Conservation (phyloP, 2,113 vertebrate genomes). For the Oncorhynchus keta region DNA sequence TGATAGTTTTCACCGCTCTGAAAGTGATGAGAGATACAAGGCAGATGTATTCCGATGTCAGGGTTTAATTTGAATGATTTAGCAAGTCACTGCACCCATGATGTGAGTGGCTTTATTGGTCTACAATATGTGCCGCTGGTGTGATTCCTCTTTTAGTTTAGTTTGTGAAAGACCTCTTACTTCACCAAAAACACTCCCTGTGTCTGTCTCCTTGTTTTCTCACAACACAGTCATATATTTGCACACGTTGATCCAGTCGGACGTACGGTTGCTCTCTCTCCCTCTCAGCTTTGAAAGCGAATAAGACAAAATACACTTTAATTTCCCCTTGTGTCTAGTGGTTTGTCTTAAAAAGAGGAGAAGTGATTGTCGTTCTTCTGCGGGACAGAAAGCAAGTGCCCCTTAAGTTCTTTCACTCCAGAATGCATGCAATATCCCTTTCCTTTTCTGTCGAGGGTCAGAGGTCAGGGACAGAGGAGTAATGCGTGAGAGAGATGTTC, state of each 20-base stretch:
- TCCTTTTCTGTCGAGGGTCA: conserved; percentile 34
- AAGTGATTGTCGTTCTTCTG: no score
- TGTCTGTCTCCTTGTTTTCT: conserved; percentile 20
- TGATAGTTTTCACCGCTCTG: conserved; percentile 9
- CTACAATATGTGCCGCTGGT: not conserved
- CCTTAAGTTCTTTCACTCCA: conserved; percentile 39
- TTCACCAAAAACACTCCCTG: conserved; percentile 19
- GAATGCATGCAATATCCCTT: conserved; percentile 61
- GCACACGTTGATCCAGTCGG: conserved; percentile 43
- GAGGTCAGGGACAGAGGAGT: conserved; percentile 50
- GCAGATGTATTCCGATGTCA: conserved; percentile 1
- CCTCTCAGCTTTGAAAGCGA: conserved; percentile 1
- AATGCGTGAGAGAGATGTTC: conserved; percentile 21
- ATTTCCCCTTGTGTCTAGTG: conserved; percentile 2
- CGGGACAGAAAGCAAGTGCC: conserved; percentile 25
- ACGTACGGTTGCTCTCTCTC: conserved; percentile 23
- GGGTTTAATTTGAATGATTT: conserved; percentile 4
- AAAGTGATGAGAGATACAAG: not conserved
- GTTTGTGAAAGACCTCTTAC: not conserved
- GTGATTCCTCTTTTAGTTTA: not conserved
- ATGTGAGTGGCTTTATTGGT: not conserved
- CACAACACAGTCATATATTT: conserved; percentile 31
- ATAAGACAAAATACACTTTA: not conserved
- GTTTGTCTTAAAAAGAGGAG: conserved; percentile 17
- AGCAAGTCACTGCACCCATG: conserved; percentile 13